Percentiles rank a stretch among this genome's conserved stretches.
Evolutionary conservation across 2,888 invertebrate genomes (phyloP).

Genomic region (Nomada ruficornis): DNA sequence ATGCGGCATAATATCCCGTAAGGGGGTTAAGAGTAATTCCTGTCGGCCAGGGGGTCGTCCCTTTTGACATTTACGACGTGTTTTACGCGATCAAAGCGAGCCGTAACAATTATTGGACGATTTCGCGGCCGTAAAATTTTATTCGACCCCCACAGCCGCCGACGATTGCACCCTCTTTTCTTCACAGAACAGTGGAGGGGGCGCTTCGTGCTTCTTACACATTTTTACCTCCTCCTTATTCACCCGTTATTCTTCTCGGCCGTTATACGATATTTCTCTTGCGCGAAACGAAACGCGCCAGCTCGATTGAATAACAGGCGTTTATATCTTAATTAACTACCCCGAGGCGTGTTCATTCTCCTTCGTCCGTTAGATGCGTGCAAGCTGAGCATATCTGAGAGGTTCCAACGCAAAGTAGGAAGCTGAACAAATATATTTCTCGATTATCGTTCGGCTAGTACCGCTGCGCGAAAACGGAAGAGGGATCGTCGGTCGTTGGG

Average conservation of each 20-base stretch:
- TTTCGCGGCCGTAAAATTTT: slow-evolving; percentile 84
- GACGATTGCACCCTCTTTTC: slow-evolving; percentile 43
- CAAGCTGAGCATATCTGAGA: too few species aligned
- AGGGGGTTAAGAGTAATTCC: slow-evolving; percentile 77
- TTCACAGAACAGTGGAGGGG: slow-evolving; percentile 13
- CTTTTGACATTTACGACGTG: slow-evolving; percentile 83
- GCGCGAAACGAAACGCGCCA: neutral
- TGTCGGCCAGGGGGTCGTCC: slow-evolving; percentile 73
- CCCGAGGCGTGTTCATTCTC: neutral
- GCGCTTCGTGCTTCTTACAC: slow-evolving; percentile 13
- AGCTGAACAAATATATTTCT: neutral
- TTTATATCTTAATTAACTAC: slow-evolving; percentile 23
- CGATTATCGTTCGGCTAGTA: neutral
- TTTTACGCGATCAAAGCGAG: slow-evolving; percentile 84
- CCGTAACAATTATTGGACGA: slow-evolving; percentile 84
- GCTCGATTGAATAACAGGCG: slow-evolving; percentile 2
- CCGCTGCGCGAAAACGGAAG: neutral
- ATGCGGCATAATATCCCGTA: slow-evolving; percentile 75
- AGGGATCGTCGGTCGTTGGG: slow-evolving; percentile 72
- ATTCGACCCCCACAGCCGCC: slow-evolving; percentile 72
- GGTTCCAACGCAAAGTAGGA: neutral
- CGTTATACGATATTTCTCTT: slow-evolving; percentile 12
- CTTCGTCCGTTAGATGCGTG: too few species aligned
- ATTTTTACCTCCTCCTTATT: neutral
- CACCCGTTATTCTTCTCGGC: slow-evolving; percentile 1